phyloP scores from a whole-genome alignment of 2,797 vertebrate species.

The Crax fasciolata region DNA sequence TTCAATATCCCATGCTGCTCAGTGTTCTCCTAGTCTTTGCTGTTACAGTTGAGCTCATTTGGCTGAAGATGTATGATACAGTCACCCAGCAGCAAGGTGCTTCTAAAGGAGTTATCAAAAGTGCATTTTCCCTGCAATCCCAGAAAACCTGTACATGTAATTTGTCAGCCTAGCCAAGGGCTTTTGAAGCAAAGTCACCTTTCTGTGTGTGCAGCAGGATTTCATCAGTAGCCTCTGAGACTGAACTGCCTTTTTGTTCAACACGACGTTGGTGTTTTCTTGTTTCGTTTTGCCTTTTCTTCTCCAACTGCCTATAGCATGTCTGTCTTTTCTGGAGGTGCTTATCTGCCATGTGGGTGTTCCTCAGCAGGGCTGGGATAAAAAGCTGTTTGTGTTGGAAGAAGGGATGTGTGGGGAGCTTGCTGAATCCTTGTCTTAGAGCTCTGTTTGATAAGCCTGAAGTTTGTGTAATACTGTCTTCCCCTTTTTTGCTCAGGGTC shows the following conservation, averaged over 20 bases:
- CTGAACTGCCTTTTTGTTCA: slow-evolving; percentile 47
- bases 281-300: slow-evolving; percentile 29
- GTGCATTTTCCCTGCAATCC: slow-evolving; percentile 15
- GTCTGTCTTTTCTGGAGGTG: slow-evolving; percentile 31
- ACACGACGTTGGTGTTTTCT: not conserved
- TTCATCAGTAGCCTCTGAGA: slow-evolving; percentile 25
- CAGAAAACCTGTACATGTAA: slow-evolving; percentile 11
- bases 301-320: not conserved
- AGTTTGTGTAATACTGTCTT: slow-evolving; percentile 54
- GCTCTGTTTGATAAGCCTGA: slow-evolving; percentile 20
- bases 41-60: not conserved
- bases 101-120: slow-evolving; percentile 34
- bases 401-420: slow-evolving; percentile 9
- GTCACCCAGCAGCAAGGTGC: slow-evolving; percentile 63
- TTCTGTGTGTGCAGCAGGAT: not conserved
- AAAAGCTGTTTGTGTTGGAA: slow-evolving; percentile 9
- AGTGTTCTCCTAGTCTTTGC: not conserved
- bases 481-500: slow-evolving; percentile 86
- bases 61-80: not conserved
- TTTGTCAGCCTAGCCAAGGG: slow-evolving; percentile 63
- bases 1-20: not conserved
- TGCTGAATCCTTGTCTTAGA: not conserved
- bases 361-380: not conserved
- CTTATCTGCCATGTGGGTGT: not conserved
- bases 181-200: slow-evolving; percentile 61